A percentile compares a stretch with the other conserved stretches of the same genome.
Evolutionary conservation across 2,888 invertebrate genomes (phyloP).

Genomic region (Aradus depressus): DNA sequence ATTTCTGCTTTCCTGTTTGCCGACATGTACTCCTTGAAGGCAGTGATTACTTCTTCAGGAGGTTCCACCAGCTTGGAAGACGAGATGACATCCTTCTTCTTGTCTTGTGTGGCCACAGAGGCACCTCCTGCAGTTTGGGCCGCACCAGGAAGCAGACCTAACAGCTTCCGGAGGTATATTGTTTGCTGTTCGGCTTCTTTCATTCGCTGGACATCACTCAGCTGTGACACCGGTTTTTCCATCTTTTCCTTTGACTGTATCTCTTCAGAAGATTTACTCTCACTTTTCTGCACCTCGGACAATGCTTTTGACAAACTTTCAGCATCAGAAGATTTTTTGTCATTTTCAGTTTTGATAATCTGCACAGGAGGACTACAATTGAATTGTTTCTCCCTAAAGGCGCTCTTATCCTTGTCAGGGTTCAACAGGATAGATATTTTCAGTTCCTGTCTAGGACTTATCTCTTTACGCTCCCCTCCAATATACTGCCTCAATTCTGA

Average conservation of each 20-base stretch:
- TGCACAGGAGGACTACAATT: too few relatives aligned
- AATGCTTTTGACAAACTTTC: too few relatives aligned
- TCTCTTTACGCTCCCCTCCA: not conserved
- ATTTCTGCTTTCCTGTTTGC: constrained; percentile 6
- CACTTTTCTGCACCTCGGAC: too few relatives aligned
- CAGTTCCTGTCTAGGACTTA: not conserved
- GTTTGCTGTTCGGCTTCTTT: constrained; percentile 23
- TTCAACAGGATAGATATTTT: constrained; percentile 13
- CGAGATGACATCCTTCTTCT: too few relatives aligned
- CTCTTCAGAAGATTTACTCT: too few relatives aligned
- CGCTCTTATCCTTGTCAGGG: not conserved
- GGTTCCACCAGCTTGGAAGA: constrained; percentile 2
- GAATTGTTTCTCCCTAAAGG: too few relatives aligned
- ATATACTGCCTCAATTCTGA: not conserved
- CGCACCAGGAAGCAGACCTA: constrained; percentile 18
- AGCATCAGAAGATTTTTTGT: too few relatives aligned
- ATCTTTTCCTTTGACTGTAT: too few relatives aligned
- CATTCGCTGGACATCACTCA: constrained; percentile 21
- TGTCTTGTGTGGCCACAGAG: too few relatives aligned
- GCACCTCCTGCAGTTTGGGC: too few relatives aligned
- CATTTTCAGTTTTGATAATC: too few relatives aligned
- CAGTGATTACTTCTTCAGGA: constrained; percentile 10
- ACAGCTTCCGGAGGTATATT: constrained; percentile 19
- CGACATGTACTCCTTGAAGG: constrained; percentile 11
- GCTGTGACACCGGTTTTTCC: not conserved